phyloP scores from a whole-genome alignment of 1,140 invertebrate species.

The Drosophila yakuba region DNA sequence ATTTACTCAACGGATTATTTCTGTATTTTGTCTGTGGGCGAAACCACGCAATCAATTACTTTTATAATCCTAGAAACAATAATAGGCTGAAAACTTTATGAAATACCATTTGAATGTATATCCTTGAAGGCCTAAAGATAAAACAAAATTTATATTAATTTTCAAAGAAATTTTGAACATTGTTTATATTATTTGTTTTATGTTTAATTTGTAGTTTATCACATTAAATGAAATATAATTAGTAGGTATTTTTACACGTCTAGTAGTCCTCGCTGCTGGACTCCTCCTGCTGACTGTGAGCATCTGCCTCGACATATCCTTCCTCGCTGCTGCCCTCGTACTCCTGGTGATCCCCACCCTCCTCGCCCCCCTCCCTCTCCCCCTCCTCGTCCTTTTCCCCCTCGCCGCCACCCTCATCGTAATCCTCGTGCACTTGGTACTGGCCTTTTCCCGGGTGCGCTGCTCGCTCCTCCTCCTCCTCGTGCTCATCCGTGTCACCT shows the following conservation, averaged over 20 bases:
- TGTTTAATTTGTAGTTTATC: constrained; percentile 35
- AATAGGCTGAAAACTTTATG: too few species aligned
- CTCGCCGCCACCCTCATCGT: constrained; percentile 41
- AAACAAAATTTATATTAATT: too few species aligned
- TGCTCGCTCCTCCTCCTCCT: constrained; percentile 1
- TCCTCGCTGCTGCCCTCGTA: constrained; percentile 78
- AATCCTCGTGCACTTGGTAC: constrained; percentile 66
- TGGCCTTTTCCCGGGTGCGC: constrained; percentile 39
- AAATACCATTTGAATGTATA: too few species aligned
- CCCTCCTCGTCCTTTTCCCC: constrained; percentile 28
- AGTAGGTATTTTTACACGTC: not conserved
- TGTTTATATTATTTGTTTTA: constrained; percentile 6
- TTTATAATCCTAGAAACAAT: too few species aligned
- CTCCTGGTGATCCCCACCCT: constrained; percentile 61
- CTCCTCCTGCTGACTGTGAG: constrained; percentile 60
- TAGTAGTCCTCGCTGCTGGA: constrained; percentile 66
- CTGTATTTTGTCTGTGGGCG: too few species aligned
- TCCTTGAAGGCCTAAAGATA: too few species aligned
- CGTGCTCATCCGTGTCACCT: constrained; percentile 10
- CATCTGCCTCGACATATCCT: constrained; percentile 67
- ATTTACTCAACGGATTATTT: constrained; percentile 34
- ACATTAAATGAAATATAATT: constrained; percentile 24
- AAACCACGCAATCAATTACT: too few species aligned
- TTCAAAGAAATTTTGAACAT: not conserved
- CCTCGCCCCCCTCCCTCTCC: constrained; percentile 29